These are phyloP conservation scores for Clarias pachynema DNA, from an alignment of 2,797 vertebrate species.

Conservation along the genomic window DNA sequence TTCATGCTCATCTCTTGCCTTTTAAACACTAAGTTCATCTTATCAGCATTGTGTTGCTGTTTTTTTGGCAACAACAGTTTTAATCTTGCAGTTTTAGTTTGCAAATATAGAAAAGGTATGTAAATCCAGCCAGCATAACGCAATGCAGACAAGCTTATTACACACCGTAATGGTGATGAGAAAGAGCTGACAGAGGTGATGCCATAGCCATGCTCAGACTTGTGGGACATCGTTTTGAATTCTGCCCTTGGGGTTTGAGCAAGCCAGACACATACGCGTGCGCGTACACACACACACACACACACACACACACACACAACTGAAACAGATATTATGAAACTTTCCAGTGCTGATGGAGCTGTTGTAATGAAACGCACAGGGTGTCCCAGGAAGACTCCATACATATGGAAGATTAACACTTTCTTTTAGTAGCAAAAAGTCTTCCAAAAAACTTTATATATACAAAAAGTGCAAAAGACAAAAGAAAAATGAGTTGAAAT, in stretches of 20 bases:
- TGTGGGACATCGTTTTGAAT: conserved; percentile 75
- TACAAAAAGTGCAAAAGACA: no score
- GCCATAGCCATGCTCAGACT: conserved; percentile 78
- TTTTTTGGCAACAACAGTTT: not conserved
- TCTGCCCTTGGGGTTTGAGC: conserved; percentile 62
- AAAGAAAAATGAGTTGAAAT: no score
- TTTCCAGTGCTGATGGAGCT: conserved; percentile 10
- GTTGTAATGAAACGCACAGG: not conserved
- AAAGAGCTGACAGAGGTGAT: conserved; percentile 53
- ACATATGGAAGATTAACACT: no score
- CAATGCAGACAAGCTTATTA: conserved; percentile 9
- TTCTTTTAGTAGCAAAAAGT: no score
- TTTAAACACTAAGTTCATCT: not conserved
- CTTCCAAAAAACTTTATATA: no score
- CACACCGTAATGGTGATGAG: conserved; percentile 61
- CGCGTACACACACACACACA: not conserved
- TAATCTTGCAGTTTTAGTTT: not conserved
- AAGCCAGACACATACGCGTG: conserved; percentile 52
- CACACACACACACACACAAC: conserved; percentile 40
- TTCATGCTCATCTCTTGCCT: not conserved
- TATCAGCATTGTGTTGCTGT: not conserved
- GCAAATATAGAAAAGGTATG: not conserved
- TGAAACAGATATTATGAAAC: conserved; percentile 28
- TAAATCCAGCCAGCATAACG: not conserved
- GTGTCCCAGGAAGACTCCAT: no score